phyloP scores from a whole-genome alignment of 2,113 vertebrate species.

The Mesembrinibis cayennensis region DNA sequence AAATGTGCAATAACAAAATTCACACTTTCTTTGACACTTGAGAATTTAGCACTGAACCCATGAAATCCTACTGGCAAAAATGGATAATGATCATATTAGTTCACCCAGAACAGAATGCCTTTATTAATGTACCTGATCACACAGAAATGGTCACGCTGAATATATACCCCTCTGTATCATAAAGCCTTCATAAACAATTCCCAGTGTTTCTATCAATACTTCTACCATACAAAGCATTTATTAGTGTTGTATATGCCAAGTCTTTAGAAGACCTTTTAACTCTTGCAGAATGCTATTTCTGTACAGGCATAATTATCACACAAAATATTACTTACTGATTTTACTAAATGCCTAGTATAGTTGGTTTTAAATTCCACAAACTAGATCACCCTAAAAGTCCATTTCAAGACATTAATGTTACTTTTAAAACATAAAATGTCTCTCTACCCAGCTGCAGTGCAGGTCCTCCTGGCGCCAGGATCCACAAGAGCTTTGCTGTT shows the following conservation, averaged over 20 bases:
- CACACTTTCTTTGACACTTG: not conserved
- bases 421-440: slow-evolving; percentile 6
- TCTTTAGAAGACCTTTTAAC: not conserved
- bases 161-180: not conserved
- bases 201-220: not conserved
- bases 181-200: not conserved
- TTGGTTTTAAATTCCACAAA: slow-evolving; percentile 15
- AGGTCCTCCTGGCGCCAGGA: not conserved
- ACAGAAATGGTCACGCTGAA: not conserved
- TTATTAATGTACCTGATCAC: not conserved
- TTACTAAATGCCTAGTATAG: not conserved
- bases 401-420: slow-evolving; percentile 17
- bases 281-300: not conserved
- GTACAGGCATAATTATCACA: not conserved
- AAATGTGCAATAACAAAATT: not conserved
- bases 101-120: not conserved
- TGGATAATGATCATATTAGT: not conserved
- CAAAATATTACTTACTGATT: slow-evolving; percentile 18
- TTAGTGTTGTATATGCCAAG: not conserved
- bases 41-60: not conserved
- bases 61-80: not conserved
- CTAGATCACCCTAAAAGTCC: not conserved
- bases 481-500: not conserved
- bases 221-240: not conserved
- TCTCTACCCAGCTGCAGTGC: not conserved